A percentile compares a stretch with the other conserved stretches of the same genome.
Conservation (phyloP, 2,797 vertebrate genomes). For the Bucorvus abyssinicus region DNA sequence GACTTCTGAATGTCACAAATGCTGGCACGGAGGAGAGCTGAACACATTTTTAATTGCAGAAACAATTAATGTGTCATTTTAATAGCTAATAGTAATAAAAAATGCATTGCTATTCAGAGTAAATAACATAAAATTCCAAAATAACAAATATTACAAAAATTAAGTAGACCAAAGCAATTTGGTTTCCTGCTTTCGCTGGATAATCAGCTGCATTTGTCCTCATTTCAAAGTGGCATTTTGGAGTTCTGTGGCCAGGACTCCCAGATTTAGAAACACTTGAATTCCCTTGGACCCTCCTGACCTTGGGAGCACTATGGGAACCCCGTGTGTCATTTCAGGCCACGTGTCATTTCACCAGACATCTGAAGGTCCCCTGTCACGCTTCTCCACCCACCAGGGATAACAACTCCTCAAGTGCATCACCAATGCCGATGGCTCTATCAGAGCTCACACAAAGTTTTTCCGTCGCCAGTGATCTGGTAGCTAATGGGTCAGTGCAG, state of each 20-base stretch:
- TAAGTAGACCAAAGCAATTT: background rate
- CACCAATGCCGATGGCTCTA: fast-evolving
- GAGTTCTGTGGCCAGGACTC: background rate
- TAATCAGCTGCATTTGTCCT: background rate
- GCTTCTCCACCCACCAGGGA: background rate
- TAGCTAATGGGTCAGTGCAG: background rate
- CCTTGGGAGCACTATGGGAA: background rate
- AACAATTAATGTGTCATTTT: slow-evolving; percentile 59
- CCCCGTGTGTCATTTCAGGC: background rate
- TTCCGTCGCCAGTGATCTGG: background rate
- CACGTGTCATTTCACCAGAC: background rate
- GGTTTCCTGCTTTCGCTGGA: background rate
- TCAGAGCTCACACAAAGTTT: background rate
- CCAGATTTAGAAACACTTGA: background rate
- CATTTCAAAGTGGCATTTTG: background rate
- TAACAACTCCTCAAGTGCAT: background rate
- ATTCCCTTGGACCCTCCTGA: background rate
- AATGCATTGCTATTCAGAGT: background rate
- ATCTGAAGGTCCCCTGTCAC: background rate
- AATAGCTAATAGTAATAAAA: slow-evolving; percentile 54
- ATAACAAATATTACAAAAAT: background rate
- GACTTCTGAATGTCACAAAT: slow-evolving; percentile 58
- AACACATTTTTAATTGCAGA: slow-evolving; percentile 46
- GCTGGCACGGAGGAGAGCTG: background rate
- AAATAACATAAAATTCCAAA: slow-evolving; percentile 24